phyloP scores from a whole-genome alignment of 1,140 invertebrate species.

The Halesus radiatus region DNA sequence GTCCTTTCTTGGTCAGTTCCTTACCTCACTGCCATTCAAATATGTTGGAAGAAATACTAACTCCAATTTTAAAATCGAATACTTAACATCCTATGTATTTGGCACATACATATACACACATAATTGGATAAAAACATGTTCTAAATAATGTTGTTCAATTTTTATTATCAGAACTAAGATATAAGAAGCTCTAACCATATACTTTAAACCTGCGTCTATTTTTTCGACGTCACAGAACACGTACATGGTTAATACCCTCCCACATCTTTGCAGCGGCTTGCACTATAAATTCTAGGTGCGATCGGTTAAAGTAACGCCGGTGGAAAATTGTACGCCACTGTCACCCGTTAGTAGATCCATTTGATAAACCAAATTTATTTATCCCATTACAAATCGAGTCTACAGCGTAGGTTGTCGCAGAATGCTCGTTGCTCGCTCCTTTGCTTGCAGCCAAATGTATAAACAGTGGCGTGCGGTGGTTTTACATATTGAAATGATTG shows the following conservation, averaged over 20 bases:
- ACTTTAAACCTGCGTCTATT: background rate
- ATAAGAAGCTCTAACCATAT: background rate
- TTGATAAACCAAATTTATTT: slow-evolving; percentile 39
- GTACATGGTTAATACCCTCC: background rate
- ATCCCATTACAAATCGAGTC: slow-evolving; percentile 40
- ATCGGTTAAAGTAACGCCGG: slow-evolving; percentile 15
- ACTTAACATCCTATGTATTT: too few relatives aligned
- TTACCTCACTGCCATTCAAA: too few relatives aligned
- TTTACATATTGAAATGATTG: too few relatives aligned
- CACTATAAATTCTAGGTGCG: slow-evolving; percentile 14
- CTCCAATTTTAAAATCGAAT: too few relatives aligned
- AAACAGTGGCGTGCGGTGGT: too few relatives aligned
- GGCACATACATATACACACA: too few relatives aligned
- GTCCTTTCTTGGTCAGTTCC: too few relatives aligned
- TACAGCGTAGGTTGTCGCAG: background rate
- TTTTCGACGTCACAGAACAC: background rate
- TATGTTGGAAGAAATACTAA: too few relatives aligned
- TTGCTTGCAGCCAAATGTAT: too few relatives aligned
- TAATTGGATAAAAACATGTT: too few relatives aligned
- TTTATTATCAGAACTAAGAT: too few relatives aligned
- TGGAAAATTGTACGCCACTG: slow-evolving; percentile 2
- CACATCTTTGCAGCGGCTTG: background rate
- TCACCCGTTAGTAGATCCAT: slow-evolving; percentile 26
- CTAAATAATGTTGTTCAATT: too few relatives aligned
- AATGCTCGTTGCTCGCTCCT: background rate